Evolutionary conservation across 2,888 invertebrate species (phyloP), one percentile per base, ranked within the genome.

Genomic region (Metellina segmentata): DNA sequence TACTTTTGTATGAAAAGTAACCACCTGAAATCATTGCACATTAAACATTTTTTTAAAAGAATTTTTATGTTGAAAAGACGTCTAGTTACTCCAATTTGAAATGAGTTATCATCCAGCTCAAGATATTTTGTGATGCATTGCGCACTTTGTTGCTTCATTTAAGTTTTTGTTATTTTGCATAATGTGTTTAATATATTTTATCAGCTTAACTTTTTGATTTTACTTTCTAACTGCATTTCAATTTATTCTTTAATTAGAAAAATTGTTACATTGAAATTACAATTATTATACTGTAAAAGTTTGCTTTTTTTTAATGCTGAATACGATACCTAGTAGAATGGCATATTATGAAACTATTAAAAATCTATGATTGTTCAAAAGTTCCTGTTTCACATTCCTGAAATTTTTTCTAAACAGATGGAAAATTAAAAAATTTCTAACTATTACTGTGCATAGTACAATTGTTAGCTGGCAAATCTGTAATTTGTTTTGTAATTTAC

Each of bases 1-100:
- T 69, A 48, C 48, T 85, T 86, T 86, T 86, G 78, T 78, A 79
- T 34, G 52, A 83, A 83, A 72, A 72, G 82, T 51, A 51, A 34
- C 69, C 34, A 52, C 16, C 9, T 13, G 52, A 53, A 48, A 16
- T 16, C 19, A 16, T 49, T 20, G 13, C 13, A 75, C 13, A 48
- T 75, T 49, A 75, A 75, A 75, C 49, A 48, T 75, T 78, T 52
- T 78, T 19, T 19, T 9, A 52, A 13, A 52, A 16, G n/a, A 52
- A 78, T 49, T 52, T 34, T 78, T 52, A 52, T 52, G 19, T 7
- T 52, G 19, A 75, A 1, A 48, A 11, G 16, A 13, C 34, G 4
- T 34, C 34, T 34, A 34, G 34, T 34, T 34, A 11, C 48, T 20
- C 48, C 20, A 48, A 75, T 75, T 75, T 75, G 20, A 48, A 48